These are phyloP conservation scores for Ascidia mentula DNA, from an alignment of 23 tunicate genomes.

Conservation along the genomic window DNA sequence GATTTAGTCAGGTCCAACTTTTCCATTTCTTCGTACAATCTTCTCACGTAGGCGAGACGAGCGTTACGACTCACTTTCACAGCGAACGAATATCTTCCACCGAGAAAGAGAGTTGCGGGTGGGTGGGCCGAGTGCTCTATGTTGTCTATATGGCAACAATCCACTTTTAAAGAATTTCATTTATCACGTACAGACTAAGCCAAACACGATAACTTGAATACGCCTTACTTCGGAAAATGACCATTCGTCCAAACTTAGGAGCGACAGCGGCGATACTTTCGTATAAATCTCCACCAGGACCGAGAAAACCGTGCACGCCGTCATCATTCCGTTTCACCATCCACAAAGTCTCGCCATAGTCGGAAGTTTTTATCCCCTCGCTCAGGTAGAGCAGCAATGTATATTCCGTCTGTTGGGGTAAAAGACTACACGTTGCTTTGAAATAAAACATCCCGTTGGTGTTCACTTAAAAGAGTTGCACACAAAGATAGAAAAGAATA, in stretches of 20 bases:
- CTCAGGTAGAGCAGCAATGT: constrained; percentile 71
- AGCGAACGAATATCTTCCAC: constrained; percentile 78
- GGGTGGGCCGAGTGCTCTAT: constrained; percentile 94
- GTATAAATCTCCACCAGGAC: constrained; percentile 65
- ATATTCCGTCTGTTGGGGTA: constrained; percentile 67
- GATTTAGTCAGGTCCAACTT: not conserved
- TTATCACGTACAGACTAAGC: not conserved
- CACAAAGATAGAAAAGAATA: too few species aligned
- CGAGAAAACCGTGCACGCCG: constrained; percentile 50
- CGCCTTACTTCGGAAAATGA: constrained; percentile 65
- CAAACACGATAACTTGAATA: too few species aligned
- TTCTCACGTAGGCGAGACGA: constrained; percentile 53
- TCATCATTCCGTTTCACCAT: constrained; percentile 32
- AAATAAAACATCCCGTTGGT: too few species aligned
- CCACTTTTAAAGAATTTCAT: not conserved
- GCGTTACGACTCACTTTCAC: constrained; percentile 40
- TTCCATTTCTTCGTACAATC: constrained; percentile 62
- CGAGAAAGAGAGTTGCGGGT: constrained; percentile 45
- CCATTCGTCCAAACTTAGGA: constrained; percentile 90
- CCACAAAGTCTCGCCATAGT: constrained; percentile 61
- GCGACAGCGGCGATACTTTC: constrained; percentile 73
- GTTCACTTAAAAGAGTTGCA: too few species aligned
- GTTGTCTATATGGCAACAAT: constrained; percentile 38
- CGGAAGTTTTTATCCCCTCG: constrained; percentile 53
- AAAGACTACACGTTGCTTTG: too few species aligned